phyloP scores from a whole-genome alignment of 2,113 vertebrate species.

The Megaptera novaeangliae region DNA sequence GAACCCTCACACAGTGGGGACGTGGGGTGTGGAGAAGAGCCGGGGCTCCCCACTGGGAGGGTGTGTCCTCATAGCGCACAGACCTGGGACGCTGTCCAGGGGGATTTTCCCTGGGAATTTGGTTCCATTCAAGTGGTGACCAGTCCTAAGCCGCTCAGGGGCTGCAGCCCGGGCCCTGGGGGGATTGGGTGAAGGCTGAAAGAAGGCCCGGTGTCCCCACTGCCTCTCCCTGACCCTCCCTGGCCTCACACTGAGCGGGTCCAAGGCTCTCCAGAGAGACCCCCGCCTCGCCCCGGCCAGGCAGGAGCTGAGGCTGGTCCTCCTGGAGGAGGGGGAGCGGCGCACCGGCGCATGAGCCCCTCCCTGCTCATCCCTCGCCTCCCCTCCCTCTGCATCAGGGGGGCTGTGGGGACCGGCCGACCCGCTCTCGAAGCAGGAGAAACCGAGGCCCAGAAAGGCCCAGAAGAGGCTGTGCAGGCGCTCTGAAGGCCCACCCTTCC shows the following conservation, averaged over 20 bases:
- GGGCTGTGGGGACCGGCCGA: neutral
- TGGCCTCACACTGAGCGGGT: neutral
- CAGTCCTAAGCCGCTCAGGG: neutral
- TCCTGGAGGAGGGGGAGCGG: neutral
- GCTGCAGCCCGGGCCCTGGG: neutral
- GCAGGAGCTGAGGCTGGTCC: neutral
- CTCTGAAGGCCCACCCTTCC: neutral
- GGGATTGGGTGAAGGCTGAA: neutral
- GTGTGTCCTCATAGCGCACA: neutral
- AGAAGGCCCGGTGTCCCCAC: neutral
- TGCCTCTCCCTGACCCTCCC: neutral
- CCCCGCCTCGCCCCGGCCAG: fast-evolving
- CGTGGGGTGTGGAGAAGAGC: fast-evolving
- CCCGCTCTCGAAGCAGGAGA: neutral
- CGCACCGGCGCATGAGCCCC: fast-evolving
- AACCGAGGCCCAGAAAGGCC: neutral
- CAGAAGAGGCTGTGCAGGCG: neutral
- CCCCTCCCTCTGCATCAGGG: neutral
- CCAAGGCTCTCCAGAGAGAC: neutral
- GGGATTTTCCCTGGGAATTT: neutral
- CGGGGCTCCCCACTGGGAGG: neutral
- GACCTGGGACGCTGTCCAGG: neutral
- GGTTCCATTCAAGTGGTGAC: neutral
- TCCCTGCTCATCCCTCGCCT: too few relatives aligned
- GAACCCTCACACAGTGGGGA: neutral